Conservation (phyloP, 1,140 invertebrate genomes). For the Pseudomyrmex gracilis region DNA sequence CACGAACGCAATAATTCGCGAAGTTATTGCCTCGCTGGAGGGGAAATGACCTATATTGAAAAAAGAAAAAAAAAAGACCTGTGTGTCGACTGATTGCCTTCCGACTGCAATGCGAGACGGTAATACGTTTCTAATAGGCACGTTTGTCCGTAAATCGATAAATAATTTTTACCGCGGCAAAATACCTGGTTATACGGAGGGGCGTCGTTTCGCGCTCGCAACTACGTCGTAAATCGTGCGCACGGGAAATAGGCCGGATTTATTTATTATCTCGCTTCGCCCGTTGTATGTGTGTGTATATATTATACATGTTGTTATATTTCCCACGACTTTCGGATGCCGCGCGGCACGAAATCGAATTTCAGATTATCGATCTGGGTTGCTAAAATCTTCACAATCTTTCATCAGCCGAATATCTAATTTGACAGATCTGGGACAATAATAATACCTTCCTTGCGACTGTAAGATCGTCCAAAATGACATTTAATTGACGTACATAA, state of each 20-base stretch:
- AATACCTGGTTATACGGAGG: background rate
- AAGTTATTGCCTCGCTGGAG: constrained; percentile 29
- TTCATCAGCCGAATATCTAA: background rate
- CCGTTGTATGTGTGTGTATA: background rate
- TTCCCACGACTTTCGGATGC: background rate
- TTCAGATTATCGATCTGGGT: background rate
- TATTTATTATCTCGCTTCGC: constrained; percentile 45
- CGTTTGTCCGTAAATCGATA: constrained; percentile 65
- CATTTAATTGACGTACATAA: no score
- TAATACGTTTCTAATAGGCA: constrained; percentile 68
- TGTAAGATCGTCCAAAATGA: background rate
- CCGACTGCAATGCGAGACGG: constrained; percentile 49
- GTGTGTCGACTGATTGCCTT: constrained; percentile 49
- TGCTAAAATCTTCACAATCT: constrained; percentile 13
- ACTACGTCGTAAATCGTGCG: constrained; percentile 43
- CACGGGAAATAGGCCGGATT: constrained; percentile 60
- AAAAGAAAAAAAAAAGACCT: background rate
- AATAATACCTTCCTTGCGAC: background rate
- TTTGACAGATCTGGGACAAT: constrained; percentile 10
- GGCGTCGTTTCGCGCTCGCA: constrained; percentile 33
- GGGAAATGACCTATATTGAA: constrained; percentile 43
- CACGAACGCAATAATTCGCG: constrained; percentile 36
- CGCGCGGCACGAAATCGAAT: constrained; percentile 16
- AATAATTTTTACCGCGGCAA: constrained; percentile 63
- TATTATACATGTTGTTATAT: constrained; percentile 21